Conservation (phyloP, 37 sponge, comb jelly and placozoan genomes). For the Oopsacas minuta region DNA sequence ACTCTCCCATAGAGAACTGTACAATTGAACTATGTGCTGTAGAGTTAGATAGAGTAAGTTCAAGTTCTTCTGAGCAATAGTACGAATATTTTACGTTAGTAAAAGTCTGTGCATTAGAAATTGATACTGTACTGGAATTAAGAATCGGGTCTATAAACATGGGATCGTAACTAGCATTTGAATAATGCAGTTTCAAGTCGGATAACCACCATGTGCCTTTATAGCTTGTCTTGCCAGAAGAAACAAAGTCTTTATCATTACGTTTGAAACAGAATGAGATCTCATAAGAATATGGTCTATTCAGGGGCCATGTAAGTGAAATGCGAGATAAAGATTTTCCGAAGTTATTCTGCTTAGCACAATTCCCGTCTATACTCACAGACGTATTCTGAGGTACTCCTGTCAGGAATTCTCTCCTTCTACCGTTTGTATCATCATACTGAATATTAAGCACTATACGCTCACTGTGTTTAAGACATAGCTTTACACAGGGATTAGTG, state of each 20-base stretch:
- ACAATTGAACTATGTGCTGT: neutral
- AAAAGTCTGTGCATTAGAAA: neutral
- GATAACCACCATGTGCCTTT: neutral
- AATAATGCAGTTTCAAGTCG: neutral
- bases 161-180: neutral
- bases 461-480: neutral
- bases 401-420: neutral
- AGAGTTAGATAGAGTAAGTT: neutral
- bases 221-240: neutral
- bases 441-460: neutral
- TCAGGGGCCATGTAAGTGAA: neutral
- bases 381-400: neutral
- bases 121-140: neutral
- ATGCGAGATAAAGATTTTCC: neutral
- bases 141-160: conserved; percentile 1
- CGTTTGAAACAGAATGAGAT: neutral
- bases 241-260: neutral
- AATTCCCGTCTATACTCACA: neutral
- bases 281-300: neutral
- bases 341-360: neutral
- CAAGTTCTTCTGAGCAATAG: neutral
- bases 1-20: conserved; percentile 4
- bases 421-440: neutral
- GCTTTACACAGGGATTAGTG: neutral
- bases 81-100: neutral